These are phyloP conservation scores for Myiozetetes cayanensis DNA, from an alignment of 2,113 vertebrate species.

Conservation along the genomic window DNA sequence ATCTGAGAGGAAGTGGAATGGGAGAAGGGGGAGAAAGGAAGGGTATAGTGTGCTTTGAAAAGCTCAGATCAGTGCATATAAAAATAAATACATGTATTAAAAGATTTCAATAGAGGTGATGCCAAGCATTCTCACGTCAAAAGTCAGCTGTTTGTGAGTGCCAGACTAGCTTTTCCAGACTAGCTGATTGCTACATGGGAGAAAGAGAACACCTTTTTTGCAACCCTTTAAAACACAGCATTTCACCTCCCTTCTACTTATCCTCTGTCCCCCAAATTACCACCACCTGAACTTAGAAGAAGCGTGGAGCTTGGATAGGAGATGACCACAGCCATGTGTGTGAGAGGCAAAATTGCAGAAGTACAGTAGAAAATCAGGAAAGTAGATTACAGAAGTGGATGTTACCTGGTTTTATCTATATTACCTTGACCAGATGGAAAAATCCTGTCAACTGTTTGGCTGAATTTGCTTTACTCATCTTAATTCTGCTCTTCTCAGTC, in stretches of 20 bases:
- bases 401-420: not conserved
- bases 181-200: not conserved
- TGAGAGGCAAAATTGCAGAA: not conserved
- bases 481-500: not conserved
- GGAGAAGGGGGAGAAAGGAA: not conserved
- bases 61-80: not conserved
- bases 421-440: not conserved
- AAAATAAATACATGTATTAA: not conserved
- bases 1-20: not conserved
- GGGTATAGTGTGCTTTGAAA: not conserved
- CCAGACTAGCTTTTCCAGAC: not conserved
- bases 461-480: not conserved
- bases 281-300: not conserved
- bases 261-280: not conserved
- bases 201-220: not conserved
- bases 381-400: not conserved
- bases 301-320: not conserved
- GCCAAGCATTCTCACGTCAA: not conserved
- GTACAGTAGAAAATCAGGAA: not conserved
- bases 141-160: not conserved
- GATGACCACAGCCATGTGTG: accelerated
- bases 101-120: not conserved
- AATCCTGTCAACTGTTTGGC: not conserved
- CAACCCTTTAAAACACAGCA: not conserved
- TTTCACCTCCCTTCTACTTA: not conserved